These are phyloP conservation scores for Tethya wilhelma DNA, from an alignment of 37 sponge, comb jelly and placozoan genomes.

Conservation along the genomic window DNA sequence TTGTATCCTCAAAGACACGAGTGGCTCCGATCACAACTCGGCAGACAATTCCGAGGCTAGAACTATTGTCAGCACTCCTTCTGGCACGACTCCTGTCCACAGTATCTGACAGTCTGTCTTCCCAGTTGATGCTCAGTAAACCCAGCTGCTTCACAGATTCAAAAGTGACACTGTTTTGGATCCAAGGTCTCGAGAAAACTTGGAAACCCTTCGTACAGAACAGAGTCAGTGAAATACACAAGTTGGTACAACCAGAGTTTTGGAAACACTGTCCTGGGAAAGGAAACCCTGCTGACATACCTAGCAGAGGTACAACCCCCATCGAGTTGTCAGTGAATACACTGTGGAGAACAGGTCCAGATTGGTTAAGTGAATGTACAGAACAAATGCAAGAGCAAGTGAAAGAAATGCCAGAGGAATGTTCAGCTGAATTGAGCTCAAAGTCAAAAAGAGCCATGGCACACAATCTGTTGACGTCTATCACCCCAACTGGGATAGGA, in stretches of 20 bases:
- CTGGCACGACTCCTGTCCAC: constrained; percentile 26
- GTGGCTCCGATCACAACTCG: constrained; percentile 24
- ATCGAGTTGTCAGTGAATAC: constrained; percentile 4
- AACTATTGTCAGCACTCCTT: constrained; percentile 34
- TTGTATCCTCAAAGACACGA: constrained; percentile 31
- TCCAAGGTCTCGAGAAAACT: too few relatives aligned
- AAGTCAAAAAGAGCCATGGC: neutral
- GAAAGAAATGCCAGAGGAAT: too few relatives aligned
- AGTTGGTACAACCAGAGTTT: neutral
- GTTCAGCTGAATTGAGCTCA: neutral
- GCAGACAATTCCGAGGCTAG: constrained; percentile 42
- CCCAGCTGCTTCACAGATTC: constrained; percentile 17
- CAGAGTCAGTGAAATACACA: constrained; percentile 24
- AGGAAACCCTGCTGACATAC: too few relatives aligned
- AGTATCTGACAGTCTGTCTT: neutral
- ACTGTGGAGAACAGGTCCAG: constrained; percentile 31
- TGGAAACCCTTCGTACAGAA: too few relatives aligned
- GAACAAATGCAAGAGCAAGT: too few relatives aligned
- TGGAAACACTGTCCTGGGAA: too few relatives aligned
- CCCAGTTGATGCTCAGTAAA: neutral
- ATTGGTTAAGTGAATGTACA: too few relatives aligned
- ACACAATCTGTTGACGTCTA: neutral
- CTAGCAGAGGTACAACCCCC: constrained; percentile 24
- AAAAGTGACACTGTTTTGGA: constrained; percentile 27
- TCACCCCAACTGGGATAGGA: too few relatives aligned